Conservation (phyloP, 2,888 invertebrate species). For the Patella ulyssiponensis region DNA sequence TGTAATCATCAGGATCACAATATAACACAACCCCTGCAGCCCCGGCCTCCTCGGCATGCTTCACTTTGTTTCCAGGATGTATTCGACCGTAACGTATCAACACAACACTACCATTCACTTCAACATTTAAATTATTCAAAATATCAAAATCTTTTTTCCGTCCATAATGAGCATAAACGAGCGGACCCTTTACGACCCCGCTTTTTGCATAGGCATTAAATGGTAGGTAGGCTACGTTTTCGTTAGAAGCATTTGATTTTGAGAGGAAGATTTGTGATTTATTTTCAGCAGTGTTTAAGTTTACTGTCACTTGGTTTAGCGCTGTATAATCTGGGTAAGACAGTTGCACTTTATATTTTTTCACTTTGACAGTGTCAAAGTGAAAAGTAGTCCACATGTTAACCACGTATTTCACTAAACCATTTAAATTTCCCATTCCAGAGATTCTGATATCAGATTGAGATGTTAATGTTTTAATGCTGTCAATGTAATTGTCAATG, state of each 20-base stretch:
- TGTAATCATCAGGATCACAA: constrained; percentile 65
- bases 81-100: constrained; percentile 74
- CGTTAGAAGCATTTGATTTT: constrained; percentile 52
- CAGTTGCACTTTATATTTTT: constrained; percentile 58
- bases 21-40: constrained; percentile 67
- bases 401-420: constrained; percentile 51
- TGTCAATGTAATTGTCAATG: constrained; percentile 57
- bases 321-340: constrained; percentile 56
- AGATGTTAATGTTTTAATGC: constrained; percentile 47
- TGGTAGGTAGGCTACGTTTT: constrained; percentile 49
- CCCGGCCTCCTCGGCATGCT: constrained; percentile 59
- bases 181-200: constrained; percentile 59
- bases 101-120: constrained; percentile 71
- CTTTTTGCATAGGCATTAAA: constrained; percentile 59
- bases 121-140: constrained; percentile 59
- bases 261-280: constrained; percentile 51
- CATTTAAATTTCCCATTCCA: constrained; percentile 55
- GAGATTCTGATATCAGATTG: constrained; percentile 49
- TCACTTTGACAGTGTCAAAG: constrained; percentile 56
- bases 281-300: constrained; percentile 37
- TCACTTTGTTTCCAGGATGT: constrained; percentile 72
- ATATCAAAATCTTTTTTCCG: constrained; percentile 69
- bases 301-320: constrained; percentile 52
- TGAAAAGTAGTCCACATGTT: constrained; percentile 55
- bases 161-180: constrained; percentile 74